Evolutionary conservation across 2,113 vertebrate genomes (phyloP), one percentile per base, ranked within the genome.

Genomic region (Myotis brandtii): DNA sequence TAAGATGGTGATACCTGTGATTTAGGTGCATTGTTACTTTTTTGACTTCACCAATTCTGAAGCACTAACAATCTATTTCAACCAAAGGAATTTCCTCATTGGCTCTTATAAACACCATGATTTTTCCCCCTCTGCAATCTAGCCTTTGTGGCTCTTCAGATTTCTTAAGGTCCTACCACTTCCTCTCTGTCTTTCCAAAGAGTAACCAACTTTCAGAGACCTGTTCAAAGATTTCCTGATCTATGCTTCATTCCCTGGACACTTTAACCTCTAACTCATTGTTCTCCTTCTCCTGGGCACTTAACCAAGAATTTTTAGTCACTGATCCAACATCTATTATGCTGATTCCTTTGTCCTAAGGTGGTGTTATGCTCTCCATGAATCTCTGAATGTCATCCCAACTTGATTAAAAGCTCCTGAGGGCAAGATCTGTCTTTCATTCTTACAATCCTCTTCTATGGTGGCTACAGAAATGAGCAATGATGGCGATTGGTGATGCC

Each of bases 311-410:
- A 34, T 56, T 40, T 66, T 14, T 3, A 17, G 14, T 43, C 18
- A 25, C 20, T 40, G 18, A 30, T 34, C 18, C 0, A 0, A 18
- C 9, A 52, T 50, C 32, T 27, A 8, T 2, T 27, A 1, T 43
- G 13, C 37, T 37, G 46, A 23, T 50, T 27, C 54, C 12, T 88
- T 86, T 66, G 67, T 85, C n/a, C 48, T 73, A 32, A 43, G 3
- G 1, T 23, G 17, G 3, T 50, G 34, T 11, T 48, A 1, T 18
- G 4, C 8, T 54, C 37, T 66, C 25, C 0, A 0, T 13, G 48
- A 79, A 59, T 59, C 52, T 86, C 43, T 34, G 25, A 40, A 37
- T 83, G 1, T 27, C 30, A 93, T 64, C 6, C 6, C 27, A 52
- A 17, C 11, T 89, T 43, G 34, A 34, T 56, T 77, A 13, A 48